Evolutionary conservation across 2,888 invertebrate genomes (phyloP).

Genomic region (Rhagium mordax): DNA sequence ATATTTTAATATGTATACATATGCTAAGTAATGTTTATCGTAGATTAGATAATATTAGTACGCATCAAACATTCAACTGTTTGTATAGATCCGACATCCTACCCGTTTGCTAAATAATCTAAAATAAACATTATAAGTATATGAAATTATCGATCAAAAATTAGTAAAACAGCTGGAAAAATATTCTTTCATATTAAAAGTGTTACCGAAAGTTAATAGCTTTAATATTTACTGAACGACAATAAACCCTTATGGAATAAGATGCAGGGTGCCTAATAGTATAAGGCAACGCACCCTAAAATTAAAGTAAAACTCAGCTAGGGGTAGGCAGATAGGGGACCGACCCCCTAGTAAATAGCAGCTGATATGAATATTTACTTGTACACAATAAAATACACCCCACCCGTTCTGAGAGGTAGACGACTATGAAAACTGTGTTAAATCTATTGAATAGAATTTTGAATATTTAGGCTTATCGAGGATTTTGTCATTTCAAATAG

Average conservation of each 20-base stretch:
- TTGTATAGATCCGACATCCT: slow-evolving; percentile 21
- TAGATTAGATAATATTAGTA: slow-evolving; percentile 30
- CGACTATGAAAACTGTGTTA: slow-evolving; percentile 27
- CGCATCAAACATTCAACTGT: slow-evolving; percentile 26
- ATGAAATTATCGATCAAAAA: slow-evolving; percentile 14
- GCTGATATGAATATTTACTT: slow-evolving; percentile 30
- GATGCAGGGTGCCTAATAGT: slow-evolving; percentile 62
- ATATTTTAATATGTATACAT: slow-evolving; percentile 25
- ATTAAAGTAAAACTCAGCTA: slow-evolving; percentile 62
- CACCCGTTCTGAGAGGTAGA: slow-evolving; percentile 28
- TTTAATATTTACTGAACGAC: slow-evolving; percentile 27
- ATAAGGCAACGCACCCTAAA: slow-evolving; percentile 59
- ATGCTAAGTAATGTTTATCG: slow-evolving; percentile 31
- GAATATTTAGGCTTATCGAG: slow-evolving; percentile 32
- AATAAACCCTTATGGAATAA: slow-evolving; percentile 45
- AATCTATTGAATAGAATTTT: slow-evolving; percentile 30
- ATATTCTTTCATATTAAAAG: slow-evolving; percentile 6
- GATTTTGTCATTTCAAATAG: not conserved
- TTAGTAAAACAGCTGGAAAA: slow-evolving; percentile 7
- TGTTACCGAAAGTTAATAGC: slow-evolving; percentile 24
- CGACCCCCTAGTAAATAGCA: slow-evolving; percentile 42
- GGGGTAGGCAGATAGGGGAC: slow-evolving; percentile 56
- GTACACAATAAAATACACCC: slow-evolving; percentile 11
- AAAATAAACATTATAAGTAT: slow-evolving; percentile 20
- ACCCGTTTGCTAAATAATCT: slow-evolving; percentile 19